A percentile compares a stretch with the other conserved stretches of the same genome.
These are phyloP conservation scores for Corapipo altera DNA, from an alignment of 2,113 vertebrate genomes.

Conservation along the genomic window DNA sequence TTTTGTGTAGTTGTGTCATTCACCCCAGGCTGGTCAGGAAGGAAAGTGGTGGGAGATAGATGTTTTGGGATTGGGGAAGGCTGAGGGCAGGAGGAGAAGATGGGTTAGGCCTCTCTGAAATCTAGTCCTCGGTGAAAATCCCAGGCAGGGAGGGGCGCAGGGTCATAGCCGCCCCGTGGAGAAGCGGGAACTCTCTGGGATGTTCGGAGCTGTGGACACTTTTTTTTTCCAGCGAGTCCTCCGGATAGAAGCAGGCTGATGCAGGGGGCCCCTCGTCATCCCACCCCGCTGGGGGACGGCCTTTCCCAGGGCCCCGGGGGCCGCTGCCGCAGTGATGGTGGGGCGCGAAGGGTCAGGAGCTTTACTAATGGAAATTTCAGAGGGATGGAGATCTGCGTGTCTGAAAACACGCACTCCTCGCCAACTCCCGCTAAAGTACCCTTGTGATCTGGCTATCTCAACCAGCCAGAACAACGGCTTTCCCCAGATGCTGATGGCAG, in stretches of 20 bases:
- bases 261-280: neutral
- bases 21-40: neutral
- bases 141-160: rapidly evolving
- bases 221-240: rapidly evolving
- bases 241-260: neutral
- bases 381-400: neutral
- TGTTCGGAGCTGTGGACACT: neutral
- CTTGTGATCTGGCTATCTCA: neutral
- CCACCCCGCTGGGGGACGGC: neutral
- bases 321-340: rapidly evolving
- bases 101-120: neutral
- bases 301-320: neutral
- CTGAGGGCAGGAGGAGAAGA: neutral
- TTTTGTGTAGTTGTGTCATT: neutral
- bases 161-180: rapidly evolving
- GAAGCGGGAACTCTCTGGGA: neutral
- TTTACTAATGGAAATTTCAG: neutral
- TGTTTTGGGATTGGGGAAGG: rapidly evolving
- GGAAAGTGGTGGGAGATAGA: neutral
- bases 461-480: neutral
- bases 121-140: neutral
- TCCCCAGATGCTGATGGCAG: neutral
- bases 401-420: neutral
- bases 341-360: neutral
- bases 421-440: neutral